A percentile compares a stretch with the other conserved stretches of the same genome.
These are phyloP conservation scores for Sycophaga agraensis DNA, from an alignment of 1,140 invertebrate species.

Conservation along the genomic window DNA sequence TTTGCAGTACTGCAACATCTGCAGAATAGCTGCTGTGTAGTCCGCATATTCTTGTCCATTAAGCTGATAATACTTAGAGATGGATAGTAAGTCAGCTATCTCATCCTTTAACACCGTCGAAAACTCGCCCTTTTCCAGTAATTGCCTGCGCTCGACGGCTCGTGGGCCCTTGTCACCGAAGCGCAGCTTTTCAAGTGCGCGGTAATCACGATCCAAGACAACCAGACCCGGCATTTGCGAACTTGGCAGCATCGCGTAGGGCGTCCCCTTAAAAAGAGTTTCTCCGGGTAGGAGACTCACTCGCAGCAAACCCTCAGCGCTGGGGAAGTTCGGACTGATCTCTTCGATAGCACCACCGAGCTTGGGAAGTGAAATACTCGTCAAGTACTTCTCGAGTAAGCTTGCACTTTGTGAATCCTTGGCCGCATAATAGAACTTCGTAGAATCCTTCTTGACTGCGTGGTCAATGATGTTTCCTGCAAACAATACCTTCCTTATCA, in stretches of 20 bases:
- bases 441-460: neutral
- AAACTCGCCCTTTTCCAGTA: conserved; percentile 12
- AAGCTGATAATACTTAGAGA: neutral
- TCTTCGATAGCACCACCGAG: conserved; percentile 6
- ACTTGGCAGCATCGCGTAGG: neutral
- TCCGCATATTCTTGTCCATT: neutral
- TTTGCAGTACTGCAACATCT: conserved; percentile 24
- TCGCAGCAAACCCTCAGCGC: neutral
- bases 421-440: neutral
- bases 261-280: neutral
- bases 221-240: conserved; percentile 2
- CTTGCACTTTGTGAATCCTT: neutral
- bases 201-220: conserved; percentile 10
- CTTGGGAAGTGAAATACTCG: neutral
- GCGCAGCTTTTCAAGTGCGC: conserved; percentile 7
- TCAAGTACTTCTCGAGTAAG: neutral
- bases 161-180: neutral
- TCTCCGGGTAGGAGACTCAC: neutral
- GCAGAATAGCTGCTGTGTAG: neutral
- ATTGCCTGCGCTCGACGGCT: neutral
- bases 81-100: conserved; percentile 5
- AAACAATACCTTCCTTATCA: too few species aligned
- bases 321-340: neutral
- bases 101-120: conserved; percentile 12
- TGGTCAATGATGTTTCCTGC: too few species aligned